These are phyloP conservation scores for Micoletzkya japonica DNA, from an alignment of 2,888 invertebrate species.

Conservation along the genomic window DNA sequence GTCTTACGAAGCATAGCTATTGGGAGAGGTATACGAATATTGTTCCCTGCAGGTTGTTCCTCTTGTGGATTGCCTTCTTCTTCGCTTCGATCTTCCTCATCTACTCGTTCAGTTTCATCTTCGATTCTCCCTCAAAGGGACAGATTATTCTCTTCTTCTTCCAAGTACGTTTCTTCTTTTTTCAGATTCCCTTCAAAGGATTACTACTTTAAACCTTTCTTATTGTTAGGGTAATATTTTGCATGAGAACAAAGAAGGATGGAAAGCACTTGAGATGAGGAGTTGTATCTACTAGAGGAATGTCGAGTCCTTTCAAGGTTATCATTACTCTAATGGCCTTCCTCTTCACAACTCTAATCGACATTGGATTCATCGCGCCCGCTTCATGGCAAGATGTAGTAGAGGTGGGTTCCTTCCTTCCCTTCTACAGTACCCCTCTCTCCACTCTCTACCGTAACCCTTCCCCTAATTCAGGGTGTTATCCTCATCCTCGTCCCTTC, in stretches of 20 bases:
- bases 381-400: conserved; percentile 4
- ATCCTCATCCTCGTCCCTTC: conserved; percentile 29
- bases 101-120: conserved; percentile 55
- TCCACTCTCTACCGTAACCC: not conserved
- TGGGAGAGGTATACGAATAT: not conserved
- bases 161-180: conserved; percentile 3
- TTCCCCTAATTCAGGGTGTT: conserved; percentile 6
- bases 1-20: not conserved
- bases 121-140: conserved; percentile 42
- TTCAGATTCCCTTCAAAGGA: too few species aligned
- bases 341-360: conserved; percentile 16
- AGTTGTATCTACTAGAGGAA: too few species aligned
- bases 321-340: conserved; percentile 32
- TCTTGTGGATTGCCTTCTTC: conserved; percentile 57
- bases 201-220: too few species aligned
- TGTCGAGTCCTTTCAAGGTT: conserved; percentile 34
- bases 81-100: conserved; percentile 51
- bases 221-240: too few species aligned
- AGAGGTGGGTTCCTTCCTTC: conserved; percentile 17
- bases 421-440: not conserved
- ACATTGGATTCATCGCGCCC: not conserved
- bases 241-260: too few species aligned
- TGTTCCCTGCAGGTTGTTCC: conserved; percentile 43
- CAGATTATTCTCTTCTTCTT: conserved; percentile 28
- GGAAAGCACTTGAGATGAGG: too few species aligned